These are phyloP conservation scores for Sminthopsis crassicaudata DNA, from an alignment of 2,113 vertebrate genomes.

Conservation along the genomic window DNA sequence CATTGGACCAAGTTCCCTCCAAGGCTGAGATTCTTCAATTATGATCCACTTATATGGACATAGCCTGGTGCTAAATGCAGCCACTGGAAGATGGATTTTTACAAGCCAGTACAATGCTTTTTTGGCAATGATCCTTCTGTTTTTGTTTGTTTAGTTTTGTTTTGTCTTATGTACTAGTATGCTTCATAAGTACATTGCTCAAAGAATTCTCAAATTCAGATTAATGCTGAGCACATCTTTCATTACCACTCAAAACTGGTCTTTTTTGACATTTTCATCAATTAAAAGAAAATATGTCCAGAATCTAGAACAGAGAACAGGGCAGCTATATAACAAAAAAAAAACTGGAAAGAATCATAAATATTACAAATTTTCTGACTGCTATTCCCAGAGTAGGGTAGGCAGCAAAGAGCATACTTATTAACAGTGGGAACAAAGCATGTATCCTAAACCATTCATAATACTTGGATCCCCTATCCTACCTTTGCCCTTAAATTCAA, in stretches of 20 bases:
- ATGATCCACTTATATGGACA: background rate
- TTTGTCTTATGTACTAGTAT: background rate
- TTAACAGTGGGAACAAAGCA: background rate
- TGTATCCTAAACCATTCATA: background rate
- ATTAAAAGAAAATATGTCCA: background rate
- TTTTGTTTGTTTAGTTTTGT: background rate
- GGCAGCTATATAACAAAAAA: background rate
- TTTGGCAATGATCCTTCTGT: background rate
- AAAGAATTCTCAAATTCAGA: background rate
- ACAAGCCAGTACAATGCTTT: background rate
- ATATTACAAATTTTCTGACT: background rate
- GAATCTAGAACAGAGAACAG: background rate
- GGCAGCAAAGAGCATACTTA: background rate
- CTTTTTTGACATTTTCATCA: background rate
- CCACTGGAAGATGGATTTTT: background rate
- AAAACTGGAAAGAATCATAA: background rate
- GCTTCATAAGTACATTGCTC: background rate
- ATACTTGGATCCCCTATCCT: too few relatives aligned
- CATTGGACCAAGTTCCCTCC: background rate
- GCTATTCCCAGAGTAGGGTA: background rate
- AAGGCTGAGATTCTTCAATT: background rate
- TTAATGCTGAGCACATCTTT: background rate
- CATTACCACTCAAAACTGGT: background rate
- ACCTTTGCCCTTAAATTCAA: background rate
- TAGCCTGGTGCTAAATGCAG: background rate